A percentile compares a stretch with the other conserved stretches of the same genome.
Evolutionary conservation across 2,888 invertebrate species (phyloP).

Genomic region (Mimachlamys varia): DNA sequence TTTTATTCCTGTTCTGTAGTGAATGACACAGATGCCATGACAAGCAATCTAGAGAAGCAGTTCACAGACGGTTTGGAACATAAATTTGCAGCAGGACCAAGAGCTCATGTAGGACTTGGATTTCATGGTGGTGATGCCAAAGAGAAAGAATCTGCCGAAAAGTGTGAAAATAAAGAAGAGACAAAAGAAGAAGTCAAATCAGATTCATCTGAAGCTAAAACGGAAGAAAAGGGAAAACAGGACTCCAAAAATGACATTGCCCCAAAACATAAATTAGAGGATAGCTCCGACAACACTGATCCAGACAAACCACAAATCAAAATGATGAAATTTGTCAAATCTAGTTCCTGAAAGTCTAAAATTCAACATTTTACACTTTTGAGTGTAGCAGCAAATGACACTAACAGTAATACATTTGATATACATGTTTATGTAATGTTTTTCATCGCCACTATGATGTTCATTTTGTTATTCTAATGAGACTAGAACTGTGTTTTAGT

Average conservation of each 20-base stretch:
- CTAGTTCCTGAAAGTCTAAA: constrained; percentile 58
- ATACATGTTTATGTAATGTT: neutral
- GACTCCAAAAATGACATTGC: constrained; percentile 49
- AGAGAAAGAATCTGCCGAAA: neutral
- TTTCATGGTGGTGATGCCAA: constrained; percentile 60
- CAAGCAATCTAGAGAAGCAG: constrained; percentile 75
- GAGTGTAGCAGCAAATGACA: neutral
- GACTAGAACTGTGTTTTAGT: neutral
- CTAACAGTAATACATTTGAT: neutral
- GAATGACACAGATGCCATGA: constrained; percentile 59
- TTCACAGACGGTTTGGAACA: constrained; percentile 75
- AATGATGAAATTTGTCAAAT: constrained; percentile 71
- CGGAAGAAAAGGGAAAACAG: constrained; percentile 49
- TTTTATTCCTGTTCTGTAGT: constrained; percentile 53
- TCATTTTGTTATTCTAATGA: neutral
- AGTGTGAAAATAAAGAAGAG: constrained; percentile 26
- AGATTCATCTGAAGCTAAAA: constrained; percentile 47
- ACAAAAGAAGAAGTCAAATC: constrained; percentile 38
- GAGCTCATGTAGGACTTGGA: constrained; percentile 77
- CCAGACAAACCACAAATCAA: constrained; percentile 47
- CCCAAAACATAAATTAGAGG: constrained; percentile 50
- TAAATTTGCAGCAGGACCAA: constrained; percentile 68
- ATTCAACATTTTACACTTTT: neutral
- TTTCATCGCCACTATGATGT: neutral
- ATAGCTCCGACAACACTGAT: constrained; percentile 49